Evolutionary conservation across 2,888 invertebrate genomes (phyloP).

Genomic region (Trachelus stipa): DNA sequence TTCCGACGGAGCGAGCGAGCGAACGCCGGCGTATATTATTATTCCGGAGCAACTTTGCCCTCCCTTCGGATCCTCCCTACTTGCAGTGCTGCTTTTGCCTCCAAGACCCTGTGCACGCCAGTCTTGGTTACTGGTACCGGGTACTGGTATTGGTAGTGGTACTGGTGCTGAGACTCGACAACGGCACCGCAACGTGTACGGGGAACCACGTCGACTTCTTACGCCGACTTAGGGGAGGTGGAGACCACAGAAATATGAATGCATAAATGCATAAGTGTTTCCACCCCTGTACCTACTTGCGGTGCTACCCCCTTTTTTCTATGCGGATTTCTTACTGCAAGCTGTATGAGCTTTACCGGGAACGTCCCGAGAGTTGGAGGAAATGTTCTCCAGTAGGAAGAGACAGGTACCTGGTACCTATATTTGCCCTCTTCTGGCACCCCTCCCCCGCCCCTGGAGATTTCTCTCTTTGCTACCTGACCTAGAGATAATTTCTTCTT

Average conservation of each 20-base stretch:
- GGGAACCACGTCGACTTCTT: slow-evolving; percentile 47
- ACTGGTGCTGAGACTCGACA: neutral
- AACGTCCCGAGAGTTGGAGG: neutral
- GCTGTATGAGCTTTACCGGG: neutral
- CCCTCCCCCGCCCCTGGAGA: neutral
- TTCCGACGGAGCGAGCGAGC: slow-evolving; percentile 38
- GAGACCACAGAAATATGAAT: slow-evolving; percentile 64
- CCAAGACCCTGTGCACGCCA: neutral
- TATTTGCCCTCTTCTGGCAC: neutral
- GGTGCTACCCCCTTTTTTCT: slow-evolving; percentile 8
- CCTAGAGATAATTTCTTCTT: neutral
- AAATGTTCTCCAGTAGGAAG: neutral
- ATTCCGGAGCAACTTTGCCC: slow-evolving; percentile 63
- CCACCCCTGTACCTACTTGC: slow-evolving; percentile 33
- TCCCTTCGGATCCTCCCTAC: slow-evolving; percentile 37
- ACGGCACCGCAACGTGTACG: neutral
- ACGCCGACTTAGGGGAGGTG: slow-evolving; percentile 43
- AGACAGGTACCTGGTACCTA: neutral
- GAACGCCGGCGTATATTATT: slow-evolving; percentile 59
- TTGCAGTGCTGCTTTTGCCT: slow-evolving; percentile 24
- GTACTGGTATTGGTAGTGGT: neutral
- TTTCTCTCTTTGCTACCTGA: neutral
- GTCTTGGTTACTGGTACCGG: slow-evolving; percentile 1
- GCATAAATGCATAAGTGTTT: slow-evolving; percentile 66
- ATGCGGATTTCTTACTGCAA: slow-evolving; percentile 19